Base-by-base conservation (phyloP, 2,888 invertebrate genomes). In the Entomobrya multifasciata region DNA sequence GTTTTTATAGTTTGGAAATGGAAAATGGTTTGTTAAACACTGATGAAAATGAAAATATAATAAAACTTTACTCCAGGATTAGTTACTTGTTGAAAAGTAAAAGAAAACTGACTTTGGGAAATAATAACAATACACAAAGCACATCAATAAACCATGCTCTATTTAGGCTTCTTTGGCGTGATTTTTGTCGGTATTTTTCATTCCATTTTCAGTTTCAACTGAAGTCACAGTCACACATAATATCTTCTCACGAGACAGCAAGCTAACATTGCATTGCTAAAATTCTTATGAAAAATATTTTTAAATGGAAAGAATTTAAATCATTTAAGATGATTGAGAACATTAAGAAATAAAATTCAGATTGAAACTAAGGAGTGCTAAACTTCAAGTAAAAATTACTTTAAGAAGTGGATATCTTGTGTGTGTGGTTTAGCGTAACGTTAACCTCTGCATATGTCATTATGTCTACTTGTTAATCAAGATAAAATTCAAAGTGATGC, bases 121-220 rank as follows among this genome's bases (percentile, higher is more conserved):
- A 88, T 86, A 90, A 90, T 77, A 90, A 90, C 88, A 90, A 90
- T 88, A 90, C 89, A 88, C 86, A 81, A 76, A 41, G 79, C 88
- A 88, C 88, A 89, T 90, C 90, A 90, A 90, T 89, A 90, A 90
- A 89, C 88, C 85, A 65, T 86, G 86, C 86, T 83, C 78, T 88
- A 89, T 89, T 88, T 79, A 20, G 88, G 89, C 87, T 74, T 76
- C 83, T 76, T 80, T 85, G 79, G 55, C 74, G 79, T 77, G 88
- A 88, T 87, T 89, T 89, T 87, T 89, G 88, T 88, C 87, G 89
- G 89, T 85, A 86, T 55, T 79, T 84, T 89, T 62, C 55, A 79
- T 74, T 78, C 70, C 62, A 55, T 76, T 76, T 76, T 78, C 25
- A 83, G 83, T 76, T 86, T 85, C 85, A 78, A 55, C 76, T 80